Percentiles rank a stretch among this genome's conserved stretches.
phyloP scores from a whole-genome alignment of 2,888 invertebrate genomes.

The Bugulina stolonifera region DNA sequence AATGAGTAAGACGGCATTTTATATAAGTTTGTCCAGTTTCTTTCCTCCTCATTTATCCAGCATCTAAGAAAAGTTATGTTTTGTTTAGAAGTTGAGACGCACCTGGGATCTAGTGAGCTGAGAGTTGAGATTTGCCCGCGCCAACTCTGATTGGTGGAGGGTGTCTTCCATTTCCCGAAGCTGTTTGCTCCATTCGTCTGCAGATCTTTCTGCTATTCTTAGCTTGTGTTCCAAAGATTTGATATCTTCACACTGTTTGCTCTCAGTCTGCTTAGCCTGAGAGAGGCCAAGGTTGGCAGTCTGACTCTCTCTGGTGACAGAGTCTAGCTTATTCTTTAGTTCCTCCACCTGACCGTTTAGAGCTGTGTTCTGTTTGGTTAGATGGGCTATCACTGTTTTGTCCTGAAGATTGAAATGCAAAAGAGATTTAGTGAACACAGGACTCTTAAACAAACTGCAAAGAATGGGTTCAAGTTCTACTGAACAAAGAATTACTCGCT shows the following conservation, averaged over 20 bases:
- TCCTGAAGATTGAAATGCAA: too few species aligned
- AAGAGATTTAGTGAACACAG: too few species aligned
- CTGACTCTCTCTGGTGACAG: neutral
- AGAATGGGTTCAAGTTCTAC: too few species aligned
- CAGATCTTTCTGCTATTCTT: neutral
- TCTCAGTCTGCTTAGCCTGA: neutral
- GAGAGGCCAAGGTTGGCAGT: neutral
- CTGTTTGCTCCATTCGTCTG: neutral
- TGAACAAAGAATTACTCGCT: too few species aligned
- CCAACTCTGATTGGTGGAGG: neutral
- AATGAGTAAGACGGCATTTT: too few species aligned
- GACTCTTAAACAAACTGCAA: too few species aligned
- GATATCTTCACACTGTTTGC: neutral
- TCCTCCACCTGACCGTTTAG: neutral
- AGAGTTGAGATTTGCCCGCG: neutral
- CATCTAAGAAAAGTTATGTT: too few species aligned
- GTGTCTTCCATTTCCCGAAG: neutral
- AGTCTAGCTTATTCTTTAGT: neutral
- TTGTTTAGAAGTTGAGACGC: too few species aligned
- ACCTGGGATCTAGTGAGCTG: neutral
- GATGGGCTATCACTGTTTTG: conserved; percentile 7
- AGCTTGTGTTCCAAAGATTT: neutral
- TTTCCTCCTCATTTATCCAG: too few species aligned
- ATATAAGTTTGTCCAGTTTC: too few species aligned
- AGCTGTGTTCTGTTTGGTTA: neutral